Evolutionary conservation across 2,113 vertebrate species (phyloP).

Genomic region (Anguilla japonica): DNA sequence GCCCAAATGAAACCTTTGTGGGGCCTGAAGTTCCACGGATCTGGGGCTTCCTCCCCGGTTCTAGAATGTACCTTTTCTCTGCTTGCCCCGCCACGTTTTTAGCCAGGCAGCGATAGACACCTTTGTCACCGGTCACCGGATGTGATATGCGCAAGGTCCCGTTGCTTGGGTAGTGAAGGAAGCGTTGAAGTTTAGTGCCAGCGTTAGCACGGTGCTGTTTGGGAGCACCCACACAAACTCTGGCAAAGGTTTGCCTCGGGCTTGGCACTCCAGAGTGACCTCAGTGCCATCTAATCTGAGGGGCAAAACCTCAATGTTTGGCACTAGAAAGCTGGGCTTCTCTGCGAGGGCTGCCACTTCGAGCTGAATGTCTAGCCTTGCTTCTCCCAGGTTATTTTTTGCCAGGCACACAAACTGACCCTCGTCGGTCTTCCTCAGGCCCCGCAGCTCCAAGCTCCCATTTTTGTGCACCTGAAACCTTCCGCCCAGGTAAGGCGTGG

Average conservation of each 20-base stretch:
- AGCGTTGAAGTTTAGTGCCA: constrained; percentile 62
- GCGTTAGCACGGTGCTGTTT: constrained; percentile 63
- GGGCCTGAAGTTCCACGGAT: constrained; percentile 64
- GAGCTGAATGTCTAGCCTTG: constrained; percentile 63
- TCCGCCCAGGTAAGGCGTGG: constrained; percentile 67
- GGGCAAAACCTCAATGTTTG: constrained; percentile 70
- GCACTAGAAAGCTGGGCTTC: constrained; percentile 72
- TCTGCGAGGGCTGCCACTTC: constrained; percentile 70
- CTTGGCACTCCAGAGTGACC: constrained; percentile 62
- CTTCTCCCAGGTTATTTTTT: constrained; percentile 68
- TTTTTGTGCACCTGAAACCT: constrained; percentile 73
- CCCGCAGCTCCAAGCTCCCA: constrained; percentile 71
- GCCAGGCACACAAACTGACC: constrained; percentile 66
- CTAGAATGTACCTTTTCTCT: constrained; percentile 70
- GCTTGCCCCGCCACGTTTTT: constrained; percentile 75
- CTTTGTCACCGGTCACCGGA: constrained; percentile 63
- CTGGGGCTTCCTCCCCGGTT: constrained; percentile 67
- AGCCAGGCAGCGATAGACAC: constrained; percentile 71
- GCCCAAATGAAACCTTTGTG: constrained; percentile 67
- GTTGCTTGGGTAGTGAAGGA: constrained; percentile 62
- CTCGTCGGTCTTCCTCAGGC: constrained; percentile 71
- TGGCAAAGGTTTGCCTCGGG: constrained; percentile 69
- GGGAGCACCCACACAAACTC: constrained; percentile 72
- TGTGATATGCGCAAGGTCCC: constrained; percentile 65
- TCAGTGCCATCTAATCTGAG: constrained; percentile 61